These are phyloP conservation scores for Ridgeia piscesae DNA, from an alignment of 1,140 invertebrate species.

Conservation along the genomic window DNA sequence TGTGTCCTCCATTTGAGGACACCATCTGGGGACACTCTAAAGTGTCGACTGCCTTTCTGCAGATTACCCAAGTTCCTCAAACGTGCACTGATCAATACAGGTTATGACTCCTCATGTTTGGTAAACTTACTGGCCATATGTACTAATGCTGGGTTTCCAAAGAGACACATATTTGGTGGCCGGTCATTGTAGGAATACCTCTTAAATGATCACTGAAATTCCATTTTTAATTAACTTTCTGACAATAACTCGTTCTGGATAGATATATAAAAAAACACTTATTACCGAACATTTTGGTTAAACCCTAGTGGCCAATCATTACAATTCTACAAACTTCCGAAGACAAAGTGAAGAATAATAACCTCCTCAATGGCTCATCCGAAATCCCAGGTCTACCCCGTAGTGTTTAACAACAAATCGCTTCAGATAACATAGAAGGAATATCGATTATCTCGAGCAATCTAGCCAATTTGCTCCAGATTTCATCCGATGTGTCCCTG, in stretches of 20 bases:
- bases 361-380: too few relatives aligned
- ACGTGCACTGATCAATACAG: background rate
- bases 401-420: too few relatives aligned
- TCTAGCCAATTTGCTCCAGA: background rate
- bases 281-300: too few relatives aligned
- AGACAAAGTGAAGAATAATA: too few relatives aligned
- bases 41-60: background rate
- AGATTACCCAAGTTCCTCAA: background rate
- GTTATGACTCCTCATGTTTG: background rate
- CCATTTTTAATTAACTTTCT: too few relatives aligned
- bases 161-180: background rate
- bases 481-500: background rate
- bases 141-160: background rate
- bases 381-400: too few relatives aligned
- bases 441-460: background rate
- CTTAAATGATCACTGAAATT: too few relatives aligned
- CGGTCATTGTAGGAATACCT: background rate
- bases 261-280: too few relatives aligned
- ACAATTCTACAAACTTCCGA: too few relatives aligned
- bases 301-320: too few relatives aligned
- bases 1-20: background rate
- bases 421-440: too few relatives aligned
- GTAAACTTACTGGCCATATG: background rate
- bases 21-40: background rate
- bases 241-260: too few relatives aligned